Conservation (phyloP, 2,888 invertebrate species). For the Stenolophus ochropezus region DNA sequence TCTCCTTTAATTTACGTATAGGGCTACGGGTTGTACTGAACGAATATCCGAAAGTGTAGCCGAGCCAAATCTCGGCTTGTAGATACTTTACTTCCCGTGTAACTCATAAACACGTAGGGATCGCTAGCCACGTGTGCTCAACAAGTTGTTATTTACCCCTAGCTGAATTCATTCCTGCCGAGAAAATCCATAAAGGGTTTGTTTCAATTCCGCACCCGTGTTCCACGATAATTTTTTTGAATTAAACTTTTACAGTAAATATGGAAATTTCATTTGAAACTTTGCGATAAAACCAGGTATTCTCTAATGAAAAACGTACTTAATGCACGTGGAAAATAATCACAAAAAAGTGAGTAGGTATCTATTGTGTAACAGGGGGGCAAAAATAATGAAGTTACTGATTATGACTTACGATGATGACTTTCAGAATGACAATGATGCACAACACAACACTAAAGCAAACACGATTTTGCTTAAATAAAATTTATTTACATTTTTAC, state of each 20-base stretch:
- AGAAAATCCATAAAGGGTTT: slow-evolving; percentile 15
- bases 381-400: too few relatives aligned
- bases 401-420: too few relatives aligned
- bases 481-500: too few relatives aligned
- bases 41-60: background rate
- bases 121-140: background rate
- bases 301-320: background rate
- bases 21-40: too few relatives aligned
- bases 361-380: too few relatives aligned
- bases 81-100: background rate
- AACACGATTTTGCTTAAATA: too few relatives aligned
- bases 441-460: too few relatives aligned
- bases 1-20: too few relatives aligned
- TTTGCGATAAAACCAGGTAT: background rate
- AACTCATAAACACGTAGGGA: background rate
- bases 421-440: too few relatives aligned
- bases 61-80: background rate
- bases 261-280: slow-evolving; percentile 1
- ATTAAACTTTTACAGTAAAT: slow-evolving; percentile 7
- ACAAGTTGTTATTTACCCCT: slow-evolving; percentile 16
- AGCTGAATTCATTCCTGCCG: background rate
- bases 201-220: background rate
- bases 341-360: too few relatives aligned
- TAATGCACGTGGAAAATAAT: background rate
- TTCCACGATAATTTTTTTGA: background rate